Percentiles rank a stretch among this genome's conserved stretches.
These are phyloP conservation scores for Jordanella pulchra DNA, from an alignment of 2,797 vertebrate genomes.

Conservation along the genomic window DNA sequence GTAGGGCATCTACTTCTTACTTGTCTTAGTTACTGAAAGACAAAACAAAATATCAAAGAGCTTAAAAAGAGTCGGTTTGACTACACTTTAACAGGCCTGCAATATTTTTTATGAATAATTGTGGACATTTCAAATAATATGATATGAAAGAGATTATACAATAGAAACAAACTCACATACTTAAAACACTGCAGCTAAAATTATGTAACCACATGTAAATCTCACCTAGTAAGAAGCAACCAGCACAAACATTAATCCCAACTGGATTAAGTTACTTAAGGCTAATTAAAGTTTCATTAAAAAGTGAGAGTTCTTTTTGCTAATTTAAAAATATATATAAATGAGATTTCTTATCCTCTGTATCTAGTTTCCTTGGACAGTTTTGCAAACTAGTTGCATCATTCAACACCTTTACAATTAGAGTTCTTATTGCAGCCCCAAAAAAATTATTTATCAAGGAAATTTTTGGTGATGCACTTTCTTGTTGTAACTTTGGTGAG, in stretches of 20 bases:
- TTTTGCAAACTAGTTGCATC: background rate
- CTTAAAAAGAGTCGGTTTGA: conserved; percentile 3
- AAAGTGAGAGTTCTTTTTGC: no score
- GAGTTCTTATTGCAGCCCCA: background rate
- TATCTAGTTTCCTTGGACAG: no score
- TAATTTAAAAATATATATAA: no score
- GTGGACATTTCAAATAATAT: background rate
- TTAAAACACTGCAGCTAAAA: background rate
- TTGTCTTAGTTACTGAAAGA: conserved; percentile 13
- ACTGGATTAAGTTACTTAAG: no score
- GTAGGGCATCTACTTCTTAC: background rate
- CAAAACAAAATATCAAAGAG: background rate
- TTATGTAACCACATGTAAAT: background rate
- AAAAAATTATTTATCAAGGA: background rate
- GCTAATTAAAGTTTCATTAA: no score
- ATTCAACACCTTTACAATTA: background rate
- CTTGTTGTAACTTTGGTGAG: background rate
- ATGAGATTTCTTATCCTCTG: no score
- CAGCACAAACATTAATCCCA: no score
- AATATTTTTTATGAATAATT: background rate
- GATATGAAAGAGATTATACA: background rate
- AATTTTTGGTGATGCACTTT: background rate
- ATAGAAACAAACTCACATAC: background rate
- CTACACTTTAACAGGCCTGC: background rate
- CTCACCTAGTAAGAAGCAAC: background rate